phyloP scores from a whole-genome alignment of 1,140 invertebrate species.

The Tetraneura akinire region DNA sequence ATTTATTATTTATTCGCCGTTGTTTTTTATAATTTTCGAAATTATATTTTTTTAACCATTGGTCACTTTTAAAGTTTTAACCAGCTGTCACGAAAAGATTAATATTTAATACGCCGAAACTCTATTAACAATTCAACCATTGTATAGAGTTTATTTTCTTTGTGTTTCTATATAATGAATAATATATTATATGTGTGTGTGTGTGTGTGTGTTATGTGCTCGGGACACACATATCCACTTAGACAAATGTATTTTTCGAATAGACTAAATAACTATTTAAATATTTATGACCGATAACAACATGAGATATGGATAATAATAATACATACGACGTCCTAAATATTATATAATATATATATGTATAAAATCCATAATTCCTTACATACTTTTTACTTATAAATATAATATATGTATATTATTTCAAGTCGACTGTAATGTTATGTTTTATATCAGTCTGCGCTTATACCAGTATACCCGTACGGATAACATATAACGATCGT shows the following conservation, averaged over 20 bases:
- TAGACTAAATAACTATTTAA: background rate
- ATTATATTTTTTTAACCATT: background rate
- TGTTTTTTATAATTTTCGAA: too few species aligned
- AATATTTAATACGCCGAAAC: background rate
- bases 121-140: slow-evolving; percentile 6
- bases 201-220: background rate
- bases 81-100: slow-evolving; percentile 2
- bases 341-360: too few species aligned
- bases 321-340: slow-evolving; percentile 10
- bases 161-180: background rate
- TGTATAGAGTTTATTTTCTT: slow-evolving; percentile 36
- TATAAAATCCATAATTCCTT: background rate
- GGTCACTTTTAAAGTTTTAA: slow-evolving; percentile 20
- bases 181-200: too few species aligned
- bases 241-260: slow-evolving; percentile 33
- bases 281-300: slow-evolving; percentile 19
- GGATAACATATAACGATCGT: too few species aligned
- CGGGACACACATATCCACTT: slow-evolving; percentile 17
- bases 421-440: too few species aligned
- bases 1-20: too few species aligned
- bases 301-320: background rate
- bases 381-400: too few species aligned
- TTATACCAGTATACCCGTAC: too few species aligned
- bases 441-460: too few species aligned
- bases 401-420: too few species aligned